Evolutionary conservation across 2,888 invertebrate species (phyloP).

Genomic region (Tuta absoluta): DNA sequence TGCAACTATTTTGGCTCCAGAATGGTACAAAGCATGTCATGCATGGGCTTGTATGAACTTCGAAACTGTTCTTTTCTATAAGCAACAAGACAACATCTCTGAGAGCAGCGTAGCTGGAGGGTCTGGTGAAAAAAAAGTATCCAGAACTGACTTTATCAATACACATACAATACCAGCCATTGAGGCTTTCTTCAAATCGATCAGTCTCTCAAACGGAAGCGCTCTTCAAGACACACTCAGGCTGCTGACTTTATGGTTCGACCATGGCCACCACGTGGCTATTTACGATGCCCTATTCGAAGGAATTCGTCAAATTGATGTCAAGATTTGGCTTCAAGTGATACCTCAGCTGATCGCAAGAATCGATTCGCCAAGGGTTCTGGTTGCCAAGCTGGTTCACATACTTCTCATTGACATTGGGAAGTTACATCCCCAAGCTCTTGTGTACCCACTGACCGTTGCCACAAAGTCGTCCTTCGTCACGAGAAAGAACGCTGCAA

Average conservation of each 20-base stretch:
- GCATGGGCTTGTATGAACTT: constrained; percentile 99
- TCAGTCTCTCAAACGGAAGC: constrained; percentile 93
- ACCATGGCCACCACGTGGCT: constrained; percentile 95
- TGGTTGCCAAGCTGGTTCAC: constrained; percentile 95
- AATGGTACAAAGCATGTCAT: constrained; percentile 99
- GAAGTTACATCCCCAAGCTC: constrained; percentile 97
- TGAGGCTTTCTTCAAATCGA: constrained; percentile 97
- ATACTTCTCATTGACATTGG: constrained; percentile 97
- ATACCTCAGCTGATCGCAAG: constrained; percentile 99
- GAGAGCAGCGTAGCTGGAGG: constrained; percentile 72
- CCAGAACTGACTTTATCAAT: constrained; percentile 68
- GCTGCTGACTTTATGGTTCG: constrained; percentile 97
- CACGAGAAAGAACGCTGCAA: constrained; percentile 92
- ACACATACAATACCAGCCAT: constrained; percentile 94
- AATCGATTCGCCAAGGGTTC: constrained; percentile 94
- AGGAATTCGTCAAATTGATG: constrained; percentile 95
- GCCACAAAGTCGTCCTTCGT: constrained; percentile 96
- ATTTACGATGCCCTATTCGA: constrained; percentile 96
- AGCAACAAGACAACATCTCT: constrained; percentile 74
- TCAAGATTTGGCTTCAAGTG: constrained; percentile 99
- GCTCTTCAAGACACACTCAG: constrained; percentile 97
- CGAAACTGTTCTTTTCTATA: constrained; percentile 89
- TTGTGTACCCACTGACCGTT: constrained; percentile 98
- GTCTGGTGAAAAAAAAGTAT: constrained; percentile 71
- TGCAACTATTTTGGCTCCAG: constrained; percentile 91